Percentiles rank a stretch among this genome's conserved stretches.
Evolutionary conservation across 2,888 invertebrate genomes (phyloP).

Genomic region (Synergus japonicus): DNA sequence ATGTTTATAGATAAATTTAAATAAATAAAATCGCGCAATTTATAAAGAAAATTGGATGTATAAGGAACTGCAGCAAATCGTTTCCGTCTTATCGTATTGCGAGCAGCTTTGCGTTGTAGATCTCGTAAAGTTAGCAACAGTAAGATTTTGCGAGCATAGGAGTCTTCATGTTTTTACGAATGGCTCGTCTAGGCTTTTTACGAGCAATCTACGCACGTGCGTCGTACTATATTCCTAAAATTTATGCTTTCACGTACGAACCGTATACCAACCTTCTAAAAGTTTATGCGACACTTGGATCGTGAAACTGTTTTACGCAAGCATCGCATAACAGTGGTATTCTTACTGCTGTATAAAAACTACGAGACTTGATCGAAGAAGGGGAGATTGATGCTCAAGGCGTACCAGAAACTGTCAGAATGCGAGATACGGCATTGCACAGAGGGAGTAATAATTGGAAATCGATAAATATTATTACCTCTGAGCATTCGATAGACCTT

Average conservation of each 20-base stretch:
- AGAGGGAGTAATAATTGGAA: slow-evolving; percentile 24
- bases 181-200: slow-evolving; percentile 44
- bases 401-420: slow-evolving; percentile 19
- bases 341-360: slow-evolving; percentile 15
- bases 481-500: slow-evolving; percentile 27
- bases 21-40: not conserved
- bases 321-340: slow-evolving; percentile 28
- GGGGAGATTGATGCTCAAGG: slow-evolving; percentile 10
- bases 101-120: slow-evolving; percentile 2
- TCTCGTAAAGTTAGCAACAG: slow-evolving; percentile 7
- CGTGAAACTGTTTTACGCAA: slow-evolving; percentile 47
- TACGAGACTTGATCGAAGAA: not conserved
- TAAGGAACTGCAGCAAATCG: not conserved
- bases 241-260: slow-evolving; percentile 48
- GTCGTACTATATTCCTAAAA: slow-evolving; percentile 43
- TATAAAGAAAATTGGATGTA: not conserved
- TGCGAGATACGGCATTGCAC: slow-evolving; percentile 21
- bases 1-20: not conserved
- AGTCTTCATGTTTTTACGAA: slow-evolving; percentile 25
- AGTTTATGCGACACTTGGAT: slow-evolving; percentile 41
- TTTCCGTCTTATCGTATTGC: not conserved
- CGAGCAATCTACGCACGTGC: slow-evolving; percentile 49
- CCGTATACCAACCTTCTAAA: slow-evolving; percentile 7
- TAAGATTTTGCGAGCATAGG: slow-evolving; percentile 13
- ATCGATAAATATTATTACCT: slow-evolving; percentile 33